Evolutionary conservation across 37 sponge, comb jelly and placozoan species (phyloP).

Genomic region (Crambe crambe): DNA sequence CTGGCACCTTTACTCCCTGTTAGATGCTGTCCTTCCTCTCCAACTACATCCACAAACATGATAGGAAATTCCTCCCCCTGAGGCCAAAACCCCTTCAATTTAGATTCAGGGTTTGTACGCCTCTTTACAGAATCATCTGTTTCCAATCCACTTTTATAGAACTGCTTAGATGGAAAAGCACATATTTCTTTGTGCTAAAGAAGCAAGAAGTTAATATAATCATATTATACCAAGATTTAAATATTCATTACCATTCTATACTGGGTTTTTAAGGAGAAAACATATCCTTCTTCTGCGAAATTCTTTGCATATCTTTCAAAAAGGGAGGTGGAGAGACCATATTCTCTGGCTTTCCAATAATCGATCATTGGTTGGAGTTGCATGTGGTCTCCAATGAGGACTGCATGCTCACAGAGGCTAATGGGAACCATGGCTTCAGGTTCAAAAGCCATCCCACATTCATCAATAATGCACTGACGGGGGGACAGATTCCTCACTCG

Average conservation of each 20-base stretch:
- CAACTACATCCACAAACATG: conserved; percentile 65
- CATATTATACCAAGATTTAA: not conserved
- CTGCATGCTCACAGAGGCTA: conserved; percentile 66
- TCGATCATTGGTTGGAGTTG: conserved; percentile 71
- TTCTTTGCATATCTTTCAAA: conserved; percentile 76
- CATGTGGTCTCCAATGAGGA: conserved; percentile 76
- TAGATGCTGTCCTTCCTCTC: conserved; percentile 31
- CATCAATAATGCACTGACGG: conserved; percentile 74
- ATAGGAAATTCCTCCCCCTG: conserved; percentile 31
- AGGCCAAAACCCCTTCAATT: conserved; percentile 39
- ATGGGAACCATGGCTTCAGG: conserved; percentile 74
- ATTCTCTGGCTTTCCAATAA: conserved; percentile 39
- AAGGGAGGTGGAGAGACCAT: conserved; percentile 67
- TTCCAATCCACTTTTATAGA: conserved; percentile 51
- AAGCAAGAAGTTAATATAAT: not conserved
- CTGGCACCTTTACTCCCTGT: not conserved
- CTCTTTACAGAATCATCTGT: conserved; percentile 40
- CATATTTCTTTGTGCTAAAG: conserved; percentile 67
- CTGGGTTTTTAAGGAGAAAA: conserved; percentile 32
- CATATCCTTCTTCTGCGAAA: too few species aligned
- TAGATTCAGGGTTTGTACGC: conserved; percentile 4
- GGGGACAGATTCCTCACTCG: conserved; percentile 33
- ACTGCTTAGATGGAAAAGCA: conserved; percentile 58
- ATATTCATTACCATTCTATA: conserved; percentile 79
- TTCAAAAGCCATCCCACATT: conserved; percentile 77